Evolutionary conservation across 2,113 vertebrate species (phyloP).

Genomic region (Anthoscopus minutus): DNA sequence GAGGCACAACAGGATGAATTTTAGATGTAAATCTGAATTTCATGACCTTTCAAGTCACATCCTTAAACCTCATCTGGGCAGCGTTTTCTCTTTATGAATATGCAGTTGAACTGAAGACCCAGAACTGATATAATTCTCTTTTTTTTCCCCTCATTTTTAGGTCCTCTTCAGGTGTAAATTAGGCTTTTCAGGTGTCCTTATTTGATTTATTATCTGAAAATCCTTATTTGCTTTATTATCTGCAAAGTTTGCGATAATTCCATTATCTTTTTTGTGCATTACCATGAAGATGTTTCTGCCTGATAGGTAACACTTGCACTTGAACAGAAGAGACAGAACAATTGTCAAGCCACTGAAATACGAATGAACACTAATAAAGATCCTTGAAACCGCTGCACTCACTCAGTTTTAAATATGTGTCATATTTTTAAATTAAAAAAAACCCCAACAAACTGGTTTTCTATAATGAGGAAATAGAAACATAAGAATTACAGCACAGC

Average conservation of each 20-base stretch:
- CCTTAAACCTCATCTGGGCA: slow-evolving; percentile 1
- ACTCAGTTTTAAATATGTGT: neutral
- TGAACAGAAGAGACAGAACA: neutral
- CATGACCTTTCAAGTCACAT: slow-evolving; percentile 20
- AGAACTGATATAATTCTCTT: neutral
- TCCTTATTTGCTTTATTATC: neutral
- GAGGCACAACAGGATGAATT: neutral
- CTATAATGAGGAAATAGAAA: neutral
- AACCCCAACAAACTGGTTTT: neutral
- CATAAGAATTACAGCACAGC: neutral
- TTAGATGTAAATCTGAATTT: slow-evolving; percentile 44
- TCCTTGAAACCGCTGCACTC: neutral
- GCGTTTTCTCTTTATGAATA: neutral
- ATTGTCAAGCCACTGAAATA: neutral
- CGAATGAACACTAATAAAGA: neutral
- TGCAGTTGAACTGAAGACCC: neutral
- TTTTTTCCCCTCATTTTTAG: neutral
- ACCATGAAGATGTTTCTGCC: neutral
- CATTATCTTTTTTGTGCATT: neutral
- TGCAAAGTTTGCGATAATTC: neutral
- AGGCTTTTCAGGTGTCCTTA: neutral
- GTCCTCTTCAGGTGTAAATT: neutral
- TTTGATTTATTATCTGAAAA: neutral
- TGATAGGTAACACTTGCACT: neutral
- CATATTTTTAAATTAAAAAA: neutral